Evolutionary conservation across 1,140 invertebrate species (phyloP).

Genomic region (Stratiolaelaps scimitus): DNA sequence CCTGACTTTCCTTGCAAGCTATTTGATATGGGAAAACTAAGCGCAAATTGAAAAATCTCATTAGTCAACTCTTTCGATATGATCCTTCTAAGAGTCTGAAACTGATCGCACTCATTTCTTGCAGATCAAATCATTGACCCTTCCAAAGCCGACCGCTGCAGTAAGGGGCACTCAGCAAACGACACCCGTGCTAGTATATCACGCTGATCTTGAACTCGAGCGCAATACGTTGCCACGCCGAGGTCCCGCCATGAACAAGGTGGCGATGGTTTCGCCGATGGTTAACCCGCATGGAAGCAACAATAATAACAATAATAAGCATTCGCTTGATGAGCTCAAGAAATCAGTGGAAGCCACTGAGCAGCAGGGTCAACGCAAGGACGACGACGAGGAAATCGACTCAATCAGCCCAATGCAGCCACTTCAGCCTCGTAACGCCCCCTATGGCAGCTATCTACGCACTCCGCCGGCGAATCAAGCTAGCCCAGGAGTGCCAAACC

Average conservation of each 20-base stretch:
- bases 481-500: background rate
- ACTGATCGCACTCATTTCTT: background rate
- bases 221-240: slow-evolving; percentile 23
- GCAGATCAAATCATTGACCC: slow-evolving; percentile 23
- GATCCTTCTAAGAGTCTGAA: no score
- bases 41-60: no score
- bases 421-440: slow-evolving; percentile 10
- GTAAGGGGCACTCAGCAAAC: slow-evolving; percentile 60
- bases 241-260: slow-evolving; percentile 43
- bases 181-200: slow-evolving; percentile 27
- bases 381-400: slow-evolving; percentile 29
- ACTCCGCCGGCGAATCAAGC: background rate
- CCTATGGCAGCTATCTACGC: slow-evolving; percentile 18
- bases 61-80: no score
- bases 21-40: no score
- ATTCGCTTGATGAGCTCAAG: slow-evolving; percentile 23
- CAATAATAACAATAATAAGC: slow-evolving; percentile 28
- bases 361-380: slow-evolving; percentile 32
- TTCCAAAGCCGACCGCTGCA: slow-evolving; percentile 75
- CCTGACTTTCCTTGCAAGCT: no score
- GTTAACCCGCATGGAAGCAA: slow-evolving; percentile 37
- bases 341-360: slow-evolving; percentile 10
- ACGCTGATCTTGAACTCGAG: background rate
- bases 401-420: slow-evolving; percentile 26
- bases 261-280: slow-evolving; percentile 63